phyloP scores from a whole-genome alignment of 2,113 vertebrate genomes.

The Strix aluco region DNA sequence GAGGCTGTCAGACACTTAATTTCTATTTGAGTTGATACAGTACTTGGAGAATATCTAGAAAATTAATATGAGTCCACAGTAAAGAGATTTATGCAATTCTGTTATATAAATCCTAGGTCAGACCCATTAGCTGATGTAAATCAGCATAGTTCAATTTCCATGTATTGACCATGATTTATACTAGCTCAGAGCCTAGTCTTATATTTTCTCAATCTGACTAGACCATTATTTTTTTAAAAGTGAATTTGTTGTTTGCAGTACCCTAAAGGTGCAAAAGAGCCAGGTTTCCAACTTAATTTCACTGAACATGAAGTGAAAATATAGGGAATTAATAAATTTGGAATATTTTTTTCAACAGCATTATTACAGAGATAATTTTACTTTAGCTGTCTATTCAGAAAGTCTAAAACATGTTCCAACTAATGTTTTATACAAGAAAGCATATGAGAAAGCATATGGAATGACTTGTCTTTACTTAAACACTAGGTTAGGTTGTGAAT shows the following conservation, averaged over 20 bases:
- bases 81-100: not conserved
- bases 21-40: not conserved
- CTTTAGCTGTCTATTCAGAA: not conserved
- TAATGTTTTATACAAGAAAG: not conserved
- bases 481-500: not conserved
- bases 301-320: not conserved
- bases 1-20: not conserved
- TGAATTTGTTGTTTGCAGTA: not conserved
- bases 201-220: not conserved
- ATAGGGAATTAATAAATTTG: not conserved
- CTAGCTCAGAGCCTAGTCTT: not conserved
- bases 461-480: not conserved
- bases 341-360: not conserved
- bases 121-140: not conserved
- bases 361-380: not conserved
- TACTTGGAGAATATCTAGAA: not conserved
- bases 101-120: not conserved
- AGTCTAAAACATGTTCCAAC: not conserved
- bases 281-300: not conserved
- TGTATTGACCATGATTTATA: not conserved
- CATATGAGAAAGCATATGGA: not conserved
- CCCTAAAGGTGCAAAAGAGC: not conserved
- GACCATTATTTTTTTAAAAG: not conserved
- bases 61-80: not conserved
- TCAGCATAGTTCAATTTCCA: not conserved